Conservation (phyloP, 2,888 invertebrate species). For the Tachina grossa region DNA sequence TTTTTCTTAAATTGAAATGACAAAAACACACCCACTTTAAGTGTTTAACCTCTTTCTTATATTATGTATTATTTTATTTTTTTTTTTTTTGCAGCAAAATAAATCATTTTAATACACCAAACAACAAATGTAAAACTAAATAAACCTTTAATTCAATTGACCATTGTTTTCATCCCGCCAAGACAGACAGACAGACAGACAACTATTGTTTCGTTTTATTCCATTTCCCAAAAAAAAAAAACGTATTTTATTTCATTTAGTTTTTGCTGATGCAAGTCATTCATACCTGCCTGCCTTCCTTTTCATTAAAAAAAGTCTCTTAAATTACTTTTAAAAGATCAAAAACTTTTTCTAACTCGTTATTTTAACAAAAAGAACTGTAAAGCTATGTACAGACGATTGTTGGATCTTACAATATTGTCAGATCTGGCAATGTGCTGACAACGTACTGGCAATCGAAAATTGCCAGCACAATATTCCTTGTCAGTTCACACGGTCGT, state of each 20-base stretch:
- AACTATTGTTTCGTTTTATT: slow-evolving; percentile 56
- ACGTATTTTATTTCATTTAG: slow-evolving; percentile 38
- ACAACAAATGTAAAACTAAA: slow-evolving; percentile 19
- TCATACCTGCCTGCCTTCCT: slow-evolving; percentile 30
- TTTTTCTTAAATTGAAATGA: slow-evolving; percentile 55
- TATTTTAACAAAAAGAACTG: slow-evolving; percentile 53
- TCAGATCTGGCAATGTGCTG: too few relatives aligned
- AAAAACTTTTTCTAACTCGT: slow-evolving; percentile 50
- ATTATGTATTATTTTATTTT: too few relatives aligned
- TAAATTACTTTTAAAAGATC: slow-evolving; percentile 68
- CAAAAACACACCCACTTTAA: slow-evolving; percentile 68
- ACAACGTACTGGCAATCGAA: too few relatives aligned
- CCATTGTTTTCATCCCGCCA: slow-evolving; percentile 60
- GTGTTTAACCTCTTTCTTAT: slow-evolving; percentile 62
- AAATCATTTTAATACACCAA: slow-evolving; percentile 57
- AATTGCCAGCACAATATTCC: too few relatives aligned
- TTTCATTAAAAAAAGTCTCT: slow-evolving; percentile 63
- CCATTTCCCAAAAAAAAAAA: neutral
- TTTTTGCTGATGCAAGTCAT: slow-evolving; percentile 56
- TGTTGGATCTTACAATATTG: too few relatives aligned
- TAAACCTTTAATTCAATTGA: slow-evolving; percentile 67
- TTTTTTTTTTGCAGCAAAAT: slow-evolving; percentile 46
- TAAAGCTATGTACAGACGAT: too few relatives aligned
- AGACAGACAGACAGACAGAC: neutral
- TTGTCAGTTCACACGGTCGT: too few relatives aligned